Evolutionary conservation across 1,140 invertebrate species (phyloP).

Genomic region (Rhynchophorus ferrugineus): DNA sequence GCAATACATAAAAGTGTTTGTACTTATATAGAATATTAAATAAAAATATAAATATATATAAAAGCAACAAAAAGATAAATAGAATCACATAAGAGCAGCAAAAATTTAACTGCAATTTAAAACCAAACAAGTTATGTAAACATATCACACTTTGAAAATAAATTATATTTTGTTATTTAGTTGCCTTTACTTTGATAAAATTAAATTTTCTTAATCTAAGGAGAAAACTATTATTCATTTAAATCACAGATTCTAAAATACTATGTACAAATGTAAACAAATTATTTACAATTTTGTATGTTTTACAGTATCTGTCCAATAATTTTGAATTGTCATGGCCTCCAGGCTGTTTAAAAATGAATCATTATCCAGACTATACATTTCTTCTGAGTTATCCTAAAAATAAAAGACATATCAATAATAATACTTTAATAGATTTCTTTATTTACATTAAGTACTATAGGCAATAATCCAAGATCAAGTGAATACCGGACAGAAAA

Average conservation of each 20-base stretch:
- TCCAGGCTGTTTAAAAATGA: conserved; percentile 85
- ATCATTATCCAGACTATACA: conserved; percentile 87
- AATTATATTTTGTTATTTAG: neutral
- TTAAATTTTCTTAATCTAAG: conserved; percentile 1
- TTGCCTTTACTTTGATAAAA: neutral
- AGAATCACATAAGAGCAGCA: neutral
- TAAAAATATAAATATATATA: neutral
- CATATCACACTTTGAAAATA: neutral
- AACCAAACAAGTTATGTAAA: neutral
- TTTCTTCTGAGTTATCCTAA: conserved; percentile 85
- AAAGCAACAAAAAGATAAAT: neutral
- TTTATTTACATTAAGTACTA: too few species aligned
- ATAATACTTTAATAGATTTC: too few species aligned
- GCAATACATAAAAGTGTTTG: neutral
- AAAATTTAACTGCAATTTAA: neutral
- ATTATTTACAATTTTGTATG: conserved; percentile 77
- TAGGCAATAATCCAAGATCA: too few species aligned
- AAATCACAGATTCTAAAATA: conserved; percentile 39
- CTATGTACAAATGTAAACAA: conserved; percentile 28
- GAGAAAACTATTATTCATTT: conserved; percentile 32
- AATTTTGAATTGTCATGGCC: conserved; percentile 89
- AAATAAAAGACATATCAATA: conserved; percentile 36
- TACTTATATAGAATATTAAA: neutral
- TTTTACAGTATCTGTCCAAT: conserved; percentile 86
- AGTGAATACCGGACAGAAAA: too few species aligned